These are phyloP conservation scores for Agelaius phoeniceus DNA, from an alignment of 2,113 vertebrate species.

Conservation along the genomic window DNA sequence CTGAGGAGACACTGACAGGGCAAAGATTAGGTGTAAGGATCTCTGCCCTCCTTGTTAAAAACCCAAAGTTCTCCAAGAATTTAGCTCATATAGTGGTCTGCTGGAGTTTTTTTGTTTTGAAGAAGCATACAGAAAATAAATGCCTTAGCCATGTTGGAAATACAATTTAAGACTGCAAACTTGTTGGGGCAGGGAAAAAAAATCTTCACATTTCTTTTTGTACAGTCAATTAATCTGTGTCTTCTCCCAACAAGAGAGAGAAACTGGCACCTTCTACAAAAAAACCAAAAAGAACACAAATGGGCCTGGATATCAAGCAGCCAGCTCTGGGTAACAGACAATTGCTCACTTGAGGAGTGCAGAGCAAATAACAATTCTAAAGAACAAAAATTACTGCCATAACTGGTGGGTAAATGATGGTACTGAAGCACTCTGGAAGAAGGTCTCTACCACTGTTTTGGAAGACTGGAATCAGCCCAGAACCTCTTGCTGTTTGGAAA, in stretches of 20 bases:
- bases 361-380: background rate
- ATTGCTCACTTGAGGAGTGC: background rate
- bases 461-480: conserved; percentile 33
- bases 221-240: background rate
- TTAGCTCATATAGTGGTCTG: background rate
- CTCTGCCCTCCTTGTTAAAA: background rate
- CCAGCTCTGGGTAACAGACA: background rate
- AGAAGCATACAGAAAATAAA: background rate
- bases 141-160: background rate
- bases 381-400: background rate
- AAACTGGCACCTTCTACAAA: background rate
- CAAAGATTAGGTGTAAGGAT: background rate
- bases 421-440: background rate
- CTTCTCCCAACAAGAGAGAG: background rate
- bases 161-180: background rate
- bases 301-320: background rate
- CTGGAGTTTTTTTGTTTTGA: background rate
- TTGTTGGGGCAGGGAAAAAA: background rate
- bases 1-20: background rate
- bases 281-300: background rate
- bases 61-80: background rate
- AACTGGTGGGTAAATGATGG: background rate
- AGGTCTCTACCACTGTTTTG: conserved; percentile 17
- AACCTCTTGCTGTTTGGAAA: conserved; percentile 19
- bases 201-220: background rate